Conservation (phyloP, 2,113 vertebrate species). For the Sebastes schlegelii region DNA sequence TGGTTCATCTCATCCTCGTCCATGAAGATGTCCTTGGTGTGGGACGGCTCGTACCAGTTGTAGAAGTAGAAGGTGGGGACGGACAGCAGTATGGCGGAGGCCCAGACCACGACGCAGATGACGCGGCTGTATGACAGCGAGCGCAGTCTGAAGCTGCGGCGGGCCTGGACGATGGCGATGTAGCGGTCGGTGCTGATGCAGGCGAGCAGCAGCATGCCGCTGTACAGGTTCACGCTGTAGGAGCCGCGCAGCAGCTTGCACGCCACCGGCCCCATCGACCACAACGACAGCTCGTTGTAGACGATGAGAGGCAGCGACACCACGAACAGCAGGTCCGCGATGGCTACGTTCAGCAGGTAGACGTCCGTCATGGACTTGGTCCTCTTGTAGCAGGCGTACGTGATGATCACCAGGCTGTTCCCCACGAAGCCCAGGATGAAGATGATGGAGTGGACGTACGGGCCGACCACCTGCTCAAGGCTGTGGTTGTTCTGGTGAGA, state of each 20-base stretch:
- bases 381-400: conserved; percentile 89
- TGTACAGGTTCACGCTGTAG: conserved; percentile 92
- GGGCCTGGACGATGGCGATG: conserved; percentile 91
- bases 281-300: conserved; percentile 80
- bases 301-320: conserved; percentile 90
- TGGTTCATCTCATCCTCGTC: rapidly evolving
- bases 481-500: rapidly evolving
- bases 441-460: conserved; percentile 84
- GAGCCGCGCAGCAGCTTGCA: conserved; percentile 90
- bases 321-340: conserved; percentile 91
- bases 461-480: conserved; percentile 68
- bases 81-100: conserved; percentile 83
- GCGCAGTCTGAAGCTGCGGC: conserved; percentile 87
- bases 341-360: conserved; percentile 92
- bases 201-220: conserved; percentile 91
- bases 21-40: rapidly evolving
- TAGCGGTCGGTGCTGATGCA: conserved; percentile 93
- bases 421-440: conserved; percentile 88
- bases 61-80: conserved; percentile 85
- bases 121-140: conserved; percentile 80
- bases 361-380: conserved; percentile 93
- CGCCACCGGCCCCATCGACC: conserved; percentile 84
- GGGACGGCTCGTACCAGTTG: conserved; percentile 45
- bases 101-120: conserved; percentile 87
- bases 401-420: conserved; percentile 90